Evolutionary conservation across 2,113 vertebrate genomes (phyloP).

Genomic region (Phrynosoma blainvillii): DNA sequence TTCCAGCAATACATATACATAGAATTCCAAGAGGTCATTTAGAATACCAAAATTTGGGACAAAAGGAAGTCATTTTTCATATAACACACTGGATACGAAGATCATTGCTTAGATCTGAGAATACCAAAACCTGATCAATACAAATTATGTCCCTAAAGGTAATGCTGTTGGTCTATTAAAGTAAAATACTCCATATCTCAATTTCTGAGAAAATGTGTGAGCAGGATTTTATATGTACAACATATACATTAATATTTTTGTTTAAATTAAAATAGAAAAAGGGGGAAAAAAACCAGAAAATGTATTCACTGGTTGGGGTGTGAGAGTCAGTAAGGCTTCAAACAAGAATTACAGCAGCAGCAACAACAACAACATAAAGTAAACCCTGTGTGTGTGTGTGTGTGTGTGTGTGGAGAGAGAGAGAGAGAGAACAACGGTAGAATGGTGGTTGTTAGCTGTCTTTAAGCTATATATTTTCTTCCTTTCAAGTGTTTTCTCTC

Average conservation of each 20-base stretch:
- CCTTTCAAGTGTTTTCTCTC: background rate
- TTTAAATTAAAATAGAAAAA: slow-evolving; percentile 31
- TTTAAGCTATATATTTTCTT: background rate
- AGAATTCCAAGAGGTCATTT: background rate
- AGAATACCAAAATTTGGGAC: background rate
- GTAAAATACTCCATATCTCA: background rate
- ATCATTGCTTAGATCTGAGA: no score
- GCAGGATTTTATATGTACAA: background rate
- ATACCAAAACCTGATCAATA: background rate
- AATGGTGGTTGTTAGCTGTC: background rate
- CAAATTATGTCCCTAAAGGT: background rate
- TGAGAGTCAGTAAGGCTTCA: slow-evolving; percentile 31
- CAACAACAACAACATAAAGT: no score
- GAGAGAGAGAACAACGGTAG: background rate
- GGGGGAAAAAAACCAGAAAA: background rate
- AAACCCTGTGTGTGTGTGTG: background rate
- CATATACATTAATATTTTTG: background rate
- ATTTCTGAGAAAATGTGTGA: background rate
- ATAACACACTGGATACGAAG: no score
- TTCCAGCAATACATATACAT: background rate
- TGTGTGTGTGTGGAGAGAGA: background rate
- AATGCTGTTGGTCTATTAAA: background rate
- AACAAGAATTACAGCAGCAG: background rate
- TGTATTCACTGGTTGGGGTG: slow-evolving; percentile 39
- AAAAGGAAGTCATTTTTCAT: no score